Base-by-base conservation (phyloP, 2,113 vertebrate species). In the Eonycteris spelaea region DNA sequence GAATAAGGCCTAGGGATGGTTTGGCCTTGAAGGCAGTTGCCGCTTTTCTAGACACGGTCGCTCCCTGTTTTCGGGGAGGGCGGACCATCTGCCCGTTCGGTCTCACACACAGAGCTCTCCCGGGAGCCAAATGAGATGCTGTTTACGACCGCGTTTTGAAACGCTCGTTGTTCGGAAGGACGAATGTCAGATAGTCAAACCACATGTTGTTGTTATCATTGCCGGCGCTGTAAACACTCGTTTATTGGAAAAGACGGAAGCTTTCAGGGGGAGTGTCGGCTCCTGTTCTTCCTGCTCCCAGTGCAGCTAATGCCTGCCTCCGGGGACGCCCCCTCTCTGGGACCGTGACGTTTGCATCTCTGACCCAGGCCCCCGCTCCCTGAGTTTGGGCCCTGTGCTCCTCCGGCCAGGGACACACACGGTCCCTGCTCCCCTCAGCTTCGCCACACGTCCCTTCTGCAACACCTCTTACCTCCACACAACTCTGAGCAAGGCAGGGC, bases 51-150 rank as follows among this genome's bases (percentile, higher is more conserved):
- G 40, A 68, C 74, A 53, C 13, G 24, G 84, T 61, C 63, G 33
- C 43, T 77, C 82, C 55, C 51, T 84, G 13, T 84, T 93, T 93
- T 79, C 68, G 75, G 84, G 48, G 68, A 86, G n/a, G 35, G 55
- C 33, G 30, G 61, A 55, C 86, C 67, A 13, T 67, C 65, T 21
- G 33, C 57, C 68, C 16, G 7, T 51, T 61, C 45, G 35, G 59
- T 57, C 59, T 92, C 79, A 35, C 33, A 35, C 79, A 35, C 33
- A 35, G 51, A 88, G 38, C 24, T 88, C 63, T 89, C 40, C 10
- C n/a, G 12, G 63, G 22, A 85, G 22, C 87, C 82, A 63, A 61
- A 73, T 45, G 70, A 68, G 59, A 74, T 24, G 74, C 63, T 63
- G 70, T 57, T 91, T 63, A 63, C 68, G 45, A 35, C 57, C 55